These are phyloP conservation scores for Triplophysa yarkandensis DNA, from an alignment of 2,797 vertebrate species.

Conservation along the genomic window DNA sequence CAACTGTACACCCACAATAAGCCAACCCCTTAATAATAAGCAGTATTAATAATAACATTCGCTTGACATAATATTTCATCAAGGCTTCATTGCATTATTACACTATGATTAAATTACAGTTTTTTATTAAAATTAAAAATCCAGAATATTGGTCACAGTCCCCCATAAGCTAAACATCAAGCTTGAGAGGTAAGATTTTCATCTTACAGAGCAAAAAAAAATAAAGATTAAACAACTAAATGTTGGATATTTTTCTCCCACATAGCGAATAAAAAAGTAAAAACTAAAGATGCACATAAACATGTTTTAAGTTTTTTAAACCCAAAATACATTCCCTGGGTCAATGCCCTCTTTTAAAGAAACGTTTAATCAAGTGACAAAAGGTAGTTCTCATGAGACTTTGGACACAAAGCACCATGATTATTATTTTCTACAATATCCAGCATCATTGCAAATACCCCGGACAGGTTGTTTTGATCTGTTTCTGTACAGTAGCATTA, in stretches of 20 bases:
- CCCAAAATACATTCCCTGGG: slow-evolving; percentile 51
- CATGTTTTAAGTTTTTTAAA: slow-evolving; percentile 10
- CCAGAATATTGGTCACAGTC: slow-evolving; percentile 8
- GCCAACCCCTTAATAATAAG: background rate
- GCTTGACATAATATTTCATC: background rate
- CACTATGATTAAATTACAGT: slow-evolving; percentile 9
- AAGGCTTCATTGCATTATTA: slow-evolving; percentile 11
- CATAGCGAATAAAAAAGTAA: background rate
- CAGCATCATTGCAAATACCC: slow-evolving; percentile 47
- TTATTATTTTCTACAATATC: slow-evolving; percentile 22
- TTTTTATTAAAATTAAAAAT: slow-evolving; percentile 1
- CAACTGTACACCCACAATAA: background rate
- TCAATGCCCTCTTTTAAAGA: slow-evolving; percentile 40
- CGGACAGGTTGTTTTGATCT: background rate
- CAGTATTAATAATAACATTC: background rate
- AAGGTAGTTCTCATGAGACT: slow-evolving; percentile 2
- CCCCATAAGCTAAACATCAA: slow-evolving; percentile 2
- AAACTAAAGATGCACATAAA: slow-evolving; percentile 14
- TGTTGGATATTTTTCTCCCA: background rate
- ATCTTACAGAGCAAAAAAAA: background rate
- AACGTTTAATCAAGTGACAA: slow-evolving; percentile 43
- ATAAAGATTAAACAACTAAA: background rate
- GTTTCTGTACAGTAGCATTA: slow-evolving; percentile 4
- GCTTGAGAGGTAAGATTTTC: background rate
- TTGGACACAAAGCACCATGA: slow-evolving; percentile 21